Conservation (phyloP, 2,888 invertebrate genomes). For the Lacanobia wlatinum region DNA sequence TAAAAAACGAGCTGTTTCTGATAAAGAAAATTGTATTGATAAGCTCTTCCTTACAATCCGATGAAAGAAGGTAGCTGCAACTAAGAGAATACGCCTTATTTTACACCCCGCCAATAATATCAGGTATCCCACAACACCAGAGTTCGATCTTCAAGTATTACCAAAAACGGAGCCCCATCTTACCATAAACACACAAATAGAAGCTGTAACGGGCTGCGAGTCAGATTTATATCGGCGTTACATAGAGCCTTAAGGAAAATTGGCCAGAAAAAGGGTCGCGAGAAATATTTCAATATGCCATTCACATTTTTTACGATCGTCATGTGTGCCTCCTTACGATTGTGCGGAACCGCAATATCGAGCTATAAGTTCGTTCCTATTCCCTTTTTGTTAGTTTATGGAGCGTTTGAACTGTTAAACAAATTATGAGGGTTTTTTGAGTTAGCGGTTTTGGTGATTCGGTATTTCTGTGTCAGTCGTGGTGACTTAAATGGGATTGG, state of each 20-base stretch:
- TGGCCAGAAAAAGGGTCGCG: conserved; percentile 85
- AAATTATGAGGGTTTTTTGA: conserved; percentile 61
- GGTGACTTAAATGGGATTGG: background rate
- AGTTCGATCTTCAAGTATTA: conserved; percentile 46
- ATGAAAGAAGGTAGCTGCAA: background rate
- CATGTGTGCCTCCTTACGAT: conserved; percentile 85
- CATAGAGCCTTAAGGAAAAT: conserved; percentile 82
- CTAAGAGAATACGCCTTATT: background rate
- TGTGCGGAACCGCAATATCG: conserved; percentile 85
- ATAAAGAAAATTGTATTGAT: too few species aligned
- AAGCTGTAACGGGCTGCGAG: conserved; percentile 76
- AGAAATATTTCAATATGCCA: conserved; percentile 89
- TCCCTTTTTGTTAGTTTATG: conserved; percentile 78
- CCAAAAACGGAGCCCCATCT: conserved; percentile 61
- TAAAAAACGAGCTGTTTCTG: too few species aligned
- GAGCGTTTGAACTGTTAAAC: conserved; percentile 68
- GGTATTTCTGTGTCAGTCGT: conserved; percentile 6
- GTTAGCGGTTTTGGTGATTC: conserved; percentile 24
- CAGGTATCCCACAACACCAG: conserved; percentile 26
- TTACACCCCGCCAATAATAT: conserved; percentile 7
- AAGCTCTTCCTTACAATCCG: too few species aligned
- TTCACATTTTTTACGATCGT: conserved; percentile 89
- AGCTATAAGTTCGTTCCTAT: conserved; percentile 76
- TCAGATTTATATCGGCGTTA: conserved; percentile 85
- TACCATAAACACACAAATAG: conserved; percentile 74